Evolutionary conservation across 2,888 invertebrate genomes (phyloP), one percentile per base, ranked within the genome.

Genomic region (Prosopocoilus inquinatus): DNA sequence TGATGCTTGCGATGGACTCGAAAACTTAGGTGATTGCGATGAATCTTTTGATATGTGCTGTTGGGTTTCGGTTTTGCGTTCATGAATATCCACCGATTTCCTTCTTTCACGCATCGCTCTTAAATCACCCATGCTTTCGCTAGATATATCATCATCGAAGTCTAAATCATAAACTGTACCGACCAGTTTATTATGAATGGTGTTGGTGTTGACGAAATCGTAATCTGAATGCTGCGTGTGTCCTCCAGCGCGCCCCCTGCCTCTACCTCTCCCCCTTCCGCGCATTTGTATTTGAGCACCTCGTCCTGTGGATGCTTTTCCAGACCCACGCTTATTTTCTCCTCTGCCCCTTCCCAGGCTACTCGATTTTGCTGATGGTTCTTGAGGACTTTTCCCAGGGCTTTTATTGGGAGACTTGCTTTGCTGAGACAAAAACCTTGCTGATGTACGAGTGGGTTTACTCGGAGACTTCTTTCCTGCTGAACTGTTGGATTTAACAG

Each of bases 141-240:
- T 86, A 7, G 86, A 83, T 56, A 90, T 85, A 71, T 93, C 92
- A 67, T 93, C 92, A 61, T 92, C 89, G 61, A 90, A 90, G 73
- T 92, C 87, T 62, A 90, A 84, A 73, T 90, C 94, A 68, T 92
- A 94, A 1, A 94, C 94, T 2, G 94, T 94, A 7, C 94, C 92
- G 5, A 87, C 87, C 35, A 92, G 79, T 72, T 91, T 91, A 71
- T 87, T 90, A 61, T 88, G 89, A 57, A 90, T 90, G 2, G 90
- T 87, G 66, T 86, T 86, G 15, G 83, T 82, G 57, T 77, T 72
- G n/a, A 75, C 64, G 48, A 64, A 68, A 13, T 61, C 61, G 49
- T 67, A 64, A 41, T 66, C 64, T 9, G 61, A 45, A 50, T 68
- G 68, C 39, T 64, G 60, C 38, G 68, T 67, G 16, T 76, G 72